Conservation (phyloP, 2,113 vertebrate species). For the Sigmodon hispidus region DNA sequence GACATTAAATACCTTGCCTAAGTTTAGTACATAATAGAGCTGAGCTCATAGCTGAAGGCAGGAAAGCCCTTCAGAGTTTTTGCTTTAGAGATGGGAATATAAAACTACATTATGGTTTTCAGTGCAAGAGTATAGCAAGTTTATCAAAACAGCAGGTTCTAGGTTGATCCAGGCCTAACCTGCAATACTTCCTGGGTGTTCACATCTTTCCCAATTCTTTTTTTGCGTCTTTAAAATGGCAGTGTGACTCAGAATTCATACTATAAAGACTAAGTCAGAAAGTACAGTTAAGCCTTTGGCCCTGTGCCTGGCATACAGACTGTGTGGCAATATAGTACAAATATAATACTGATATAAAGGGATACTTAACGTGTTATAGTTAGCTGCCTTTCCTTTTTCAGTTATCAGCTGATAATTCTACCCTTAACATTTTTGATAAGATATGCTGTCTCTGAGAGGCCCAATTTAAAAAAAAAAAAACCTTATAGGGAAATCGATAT, state of each 20-base stretch:
- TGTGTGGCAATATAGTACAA: neutral
- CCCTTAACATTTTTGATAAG: neutral
- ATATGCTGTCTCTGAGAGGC: neutral
- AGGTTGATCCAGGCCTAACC: neutral
- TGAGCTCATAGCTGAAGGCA: neutral
- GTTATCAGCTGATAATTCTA: neutral
- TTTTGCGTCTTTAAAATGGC: neutral
- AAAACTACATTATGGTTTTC: neutral
- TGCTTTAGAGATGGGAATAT: neutral
- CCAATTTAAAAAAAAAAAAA: constrained; percentile 15
- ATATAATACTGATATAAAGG: neutral
- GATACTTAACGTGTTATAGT: neutral
- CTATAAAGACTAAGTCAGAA: neutral
- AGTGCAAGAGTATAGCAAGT: neutral
- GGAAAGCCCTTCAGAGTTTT: neutral
- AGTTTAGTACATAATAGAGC: neutral
- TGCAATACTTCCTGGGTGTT: neutral
- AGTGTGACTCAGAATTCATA: neutral
- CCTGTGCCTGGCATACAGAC: neutral
- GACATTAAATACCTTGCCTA: neutral
- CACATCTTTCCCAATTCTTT: neutral
- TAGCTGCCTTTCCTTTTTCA: neutral
- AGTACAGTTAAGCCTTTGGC: neutral
- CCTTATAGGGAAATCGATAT: constrained; percentile 17
- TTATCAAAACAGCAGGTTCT: neutral